These are phyloP conservation scores for Exephanes ischioxanthus DNA, from an alignment of 2,888 invertebrate genomes.

Conservation along the genomic window DNA sequence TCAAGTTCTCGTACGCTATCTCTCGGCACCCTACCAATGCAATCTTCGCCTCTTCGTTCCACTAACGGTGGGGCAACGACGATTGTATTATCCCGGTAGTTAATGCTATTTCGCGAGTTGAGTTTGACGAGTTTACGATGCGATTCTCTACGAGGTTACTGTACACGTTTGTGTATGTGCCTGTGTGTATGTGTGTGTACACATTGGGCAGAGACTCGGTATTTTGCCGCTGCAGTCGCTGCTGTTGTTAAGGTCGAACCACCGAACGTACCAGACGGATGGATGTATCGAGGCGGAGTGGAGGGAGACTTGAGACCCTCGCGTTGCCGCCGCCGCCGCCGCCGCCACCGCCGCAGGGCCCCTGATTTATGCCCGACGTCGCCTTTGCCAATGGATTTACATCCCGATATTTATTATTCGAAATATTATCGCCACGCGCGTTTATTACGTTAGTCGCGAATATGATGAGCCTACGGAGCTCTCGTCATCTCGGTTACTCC, in stretches of 20 bases:
- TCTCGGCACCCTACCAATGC: conserved; percentile 22
- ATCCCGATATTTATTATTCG: conserved; percentile 84
- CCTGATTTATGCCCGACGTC: conserved; percentile 84
- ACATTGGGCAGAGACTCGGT: conserved; percentile 27
- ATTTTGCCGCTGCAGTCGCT: conserved; percentile 48
- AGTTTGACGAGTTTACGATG: conserved; percentile 84
- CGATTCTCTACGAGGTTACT: conserved; percentile 68
- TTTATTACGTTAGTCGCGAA: conserved; percentile 83
- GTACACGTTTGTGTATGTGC: conserved; percentile 7
- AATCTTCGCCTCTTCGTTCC: conserved; percentile 37
- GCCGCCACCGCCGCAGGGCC: conserved; percentile 66
- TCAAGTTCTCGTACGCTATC: conserved; percentile 8
- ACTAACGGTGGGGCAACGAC: conserved; percentile 70
- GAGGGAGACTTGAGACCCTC: conserved; percentile 60
- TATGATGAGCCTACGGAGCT: conserved; percentile 65
- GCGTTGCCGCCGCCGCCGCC: conserved; percentile 45
- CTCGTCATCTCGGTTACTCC: conserved; percentile 39
- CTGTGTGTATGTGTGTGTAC: conserved; percentile 22
- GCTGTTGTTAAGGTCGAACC: conserved; percentile 68
- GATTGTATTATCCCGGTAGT: conserved; percentile 84
- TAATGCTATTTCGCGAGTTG: conserved; percentile 83
- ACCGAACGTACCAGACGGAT: conserved; percentile 72
- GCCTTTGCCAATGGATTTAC: conserved; percentile 85
- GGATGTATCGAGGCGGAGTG: conserved; percentile 60
- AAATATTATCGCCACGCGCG: conserved; percentile 82